Percentiles rank a stretch among this genome's conserved stretches.
phyloP scores from a whole-genome alignment of 1,140 invertebrate species.

The Megalonaias nervosa region DNA sequence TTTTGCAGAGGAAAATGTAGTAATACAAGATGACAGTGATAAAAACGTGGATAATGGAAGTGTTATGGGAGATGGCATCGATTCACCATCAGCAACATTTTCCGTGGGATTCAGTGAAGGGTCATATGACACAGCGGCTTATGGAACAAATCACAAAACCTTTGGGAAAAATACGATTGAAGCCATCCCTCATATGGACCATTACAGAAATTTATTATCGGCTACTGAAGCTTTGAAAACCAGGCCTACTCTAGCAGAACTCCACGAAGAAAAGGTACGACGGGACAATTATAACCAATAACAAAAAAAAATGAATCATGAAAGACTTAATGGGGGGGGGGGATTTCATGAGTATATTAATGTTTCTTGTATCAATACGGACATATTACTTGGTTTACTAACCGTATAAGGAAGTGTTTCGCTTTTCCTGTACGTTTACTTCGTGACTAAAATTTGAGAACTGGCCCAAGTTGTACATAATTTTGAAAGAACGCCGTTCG shows the following conservation, averaged over 20 bases:
- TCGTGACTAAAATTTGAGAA: too few species aligned
- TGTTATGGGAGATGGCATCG: conserved; percentile 13
- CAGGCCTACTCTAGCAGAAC: conserved; percentile 93
- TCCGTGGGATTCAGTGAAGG: conserved; percentile 75
- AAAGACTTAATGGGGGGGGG: too few species aligned
- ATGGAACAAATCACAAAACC: conserved; percentile 82
- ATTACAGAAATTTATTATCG: conserved; percentile 94
- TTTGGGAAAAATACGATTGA: conserved; percentile 88
- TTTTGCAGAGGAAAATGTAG: conserved; percentile 38
- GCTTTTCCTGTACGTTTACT: too few species aligned
- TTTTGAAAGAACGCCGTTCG: too few species aligned
- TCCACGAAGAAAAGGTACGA: conserved; percentile 80
- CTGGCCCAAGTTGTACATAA: too few species aligned
- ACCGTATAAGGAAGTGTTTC: too few species aligned
- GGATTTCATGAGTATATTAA: too few species aligned
- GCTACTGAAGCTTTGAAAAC: conserved; percentile 84
- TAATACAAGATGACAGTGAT: conserved; percentile 22
- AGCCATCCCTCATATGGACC: conserved; percentile 90
- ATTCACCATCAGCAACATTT: conserved; percentile 39
- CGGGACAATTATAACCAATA: too few species aligned
- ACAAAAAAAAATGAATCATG: too few species aligned
- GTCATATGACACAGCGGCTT: conserved; percentile 34
- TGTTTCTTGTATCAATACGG: too few species aligned
- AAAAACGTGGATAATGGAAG: conserved; percentile 19
- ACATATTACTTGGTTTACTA: too few species aligned